phyloP scores from a whole-genome alignment of 2,888 invertebrate species.

The Euplexia lucipara region DNA sequence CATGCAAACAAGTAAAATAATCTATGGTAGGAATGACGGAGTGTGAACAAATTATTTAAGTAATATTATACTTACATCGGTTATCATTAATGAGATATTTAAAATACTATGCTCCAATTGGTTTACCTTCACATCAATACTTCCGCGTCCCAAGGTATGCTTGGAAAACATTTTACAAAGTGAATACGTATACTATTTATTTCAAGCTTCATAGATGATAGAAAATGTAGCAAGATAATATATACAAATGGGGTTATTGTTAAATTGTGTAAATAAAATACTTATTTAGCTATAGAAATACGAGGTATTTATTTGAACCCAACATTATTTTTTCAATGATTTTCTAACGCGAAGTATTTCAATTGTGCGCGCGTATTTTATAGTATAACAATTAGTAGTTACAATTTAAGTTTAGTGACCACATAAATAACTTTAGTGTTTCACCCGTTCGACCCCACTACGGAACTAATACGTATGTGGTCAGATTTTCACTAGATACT shows the following conservation, averaged over 20 bases:
- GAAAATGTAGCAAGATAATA: constrained; percentile 4
- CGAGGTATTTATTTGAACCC: constrained; percentile 28
- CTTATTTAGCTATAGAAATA: not conserved
- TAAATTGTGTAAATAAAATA: not conserved
- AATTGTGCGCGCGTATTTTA: not conserved
- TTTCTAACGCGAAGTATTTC: not conserved
- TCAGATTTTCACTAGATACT: no score
- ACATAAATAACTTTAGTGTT: no score
- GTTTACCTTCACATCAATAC: constrained; percentile 93
- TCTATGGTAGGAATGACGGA: not conserved
- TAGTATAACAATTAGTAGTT: not conserved
- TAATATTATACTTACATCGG: constrained; percentile 46
- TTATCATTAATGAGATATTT: constrained; percentile 44
- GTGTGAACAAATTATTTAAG: constrained; percentile 16
- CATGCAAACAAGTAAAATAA: constrained; percentile 8
- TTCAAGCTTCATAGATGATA: constrained; percentile 10
- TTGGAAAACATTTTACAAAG: constrained; percentile 82
- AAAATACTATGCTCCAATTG: constrained; percentile 57
- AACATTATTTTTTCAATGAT: not conserved
- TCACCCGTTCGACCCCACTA: no score
- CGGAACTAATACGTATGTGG: no score
- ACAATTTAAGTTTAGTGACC: no score
- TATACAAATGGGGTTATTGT: not conserved
- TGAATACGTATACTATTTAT: constrained; percentile 37
- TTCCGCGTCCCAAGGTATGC: constrained; percentile 90